These are phyloP conservation scores for Drosophila setosimentum DNA, from an alignment of 2,888 invertebrate species.

Conservation along the genomic window DNA sequence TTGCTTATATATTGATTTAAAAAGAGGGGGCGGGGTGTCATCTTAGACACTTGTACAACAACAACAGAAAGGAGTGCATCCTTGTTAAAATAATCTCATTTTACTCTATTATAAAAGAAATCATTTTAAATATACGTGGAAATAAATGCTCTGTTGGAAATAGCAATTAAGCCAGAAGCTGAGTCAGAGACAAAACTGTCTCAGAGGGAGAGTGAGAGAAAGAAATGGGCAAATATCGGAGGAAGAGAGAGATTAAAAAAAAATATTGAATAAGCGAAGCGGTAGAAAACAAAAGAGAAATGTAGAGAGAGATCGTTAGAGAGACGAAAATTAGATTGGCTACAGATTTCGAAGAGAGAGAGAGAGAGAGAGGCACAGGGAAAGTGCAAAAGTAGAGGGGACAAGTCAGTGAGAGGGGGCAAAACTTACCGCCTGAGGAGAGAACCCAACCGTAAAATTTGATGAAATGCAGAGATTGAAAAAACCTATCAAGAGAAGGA, in stretches of 20 bases:
- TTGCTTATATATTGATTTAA: background rate
- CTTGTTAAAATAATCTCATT: slow-evolving; percentile 3
- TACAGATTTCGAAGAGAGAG: background rate
- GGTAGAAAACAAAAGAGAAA: background rate
- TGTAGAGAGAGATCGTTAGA: background rate
- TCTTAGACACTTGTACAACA: background rate
- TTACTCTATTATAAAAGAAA: background rate
- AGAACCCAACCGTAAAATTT: background rate
- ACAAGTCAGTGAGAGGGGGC: background rate
- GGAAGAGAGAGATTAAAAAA: background rate
- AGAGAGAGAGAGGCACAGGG: background rate
- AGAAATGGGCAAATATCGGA: too few species aligned
- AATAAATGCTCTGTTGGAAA: background rate
- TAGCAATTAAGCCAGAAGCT: background rate
- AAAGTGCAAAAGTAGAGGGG: background rate
- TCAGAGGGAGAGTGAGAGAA: background rate
- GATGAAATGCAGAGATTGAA: background rate
- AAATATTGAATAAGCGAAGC: background rate
- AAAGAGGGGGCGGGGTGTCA: background rate
- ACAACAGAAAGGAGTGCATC: slow-evolving; percentile 1
- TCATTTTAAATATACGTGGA: background rate
- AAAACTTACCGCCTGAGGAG: background rate
- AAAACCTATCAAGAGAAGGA: background rate
- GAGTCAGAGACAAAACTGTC: background rate
- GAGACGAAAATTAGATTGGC: background rate